These are phyloP conservation scores for Zaprionus nigranus DNA, from an alignment of 1,140 invertebrate species.

Conservation along the genomic window DNA sequence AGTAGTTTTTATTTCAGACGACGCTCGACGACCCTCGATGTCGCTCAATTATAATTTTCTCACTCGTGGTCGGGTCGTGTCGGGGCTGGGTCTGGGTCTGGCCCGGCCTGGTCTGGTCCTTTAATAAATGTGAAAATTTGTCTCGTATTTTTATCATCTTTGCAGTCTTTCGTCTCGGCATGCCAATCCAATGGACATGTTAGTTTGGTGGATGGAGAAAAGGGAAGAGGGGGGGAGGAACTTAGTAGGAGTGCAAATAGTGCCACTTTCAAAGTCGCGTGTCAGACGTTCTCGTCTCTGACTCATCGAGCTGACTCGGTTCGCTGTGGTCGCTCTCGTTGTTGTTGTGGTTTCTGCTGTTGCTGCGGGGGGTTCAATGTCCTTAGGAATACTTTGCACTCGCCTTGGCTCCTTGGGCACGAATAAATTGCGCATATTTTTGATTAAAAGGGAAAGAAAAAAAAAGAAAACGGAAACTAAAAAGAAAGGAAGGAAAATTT, in stretches of 20 bases:
- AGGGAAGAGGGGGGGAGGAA: not conserved
- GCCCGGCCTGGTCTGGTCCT: constrained; percentile 15
- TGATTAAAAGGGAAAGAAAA: constrained; percentile 38
- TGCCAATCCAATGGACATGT: constrained; percentile 48
- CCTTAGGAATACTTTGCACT: constrained; percentile 35
- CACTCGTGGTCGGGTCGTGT: constrained; percentile 16
- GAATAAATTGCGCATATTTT: constrained; percentile 53
- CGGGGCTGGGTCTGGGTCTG: too few relatives aligned
- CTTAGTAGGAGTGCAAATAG: constrained; percentile 15
- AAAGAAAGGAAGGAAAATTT: constrained; percentile 7
- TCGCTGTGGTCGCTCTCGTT: not conserved
- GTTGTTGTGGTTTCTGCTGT: not conserved
- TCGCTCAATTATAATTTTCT: constrained; percentile 55
- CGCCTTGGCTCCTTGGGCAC: constrained; percentile 23
- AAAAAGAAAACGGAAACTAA: too few relatives aligned
- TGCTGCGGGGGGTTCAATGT: constrained; percentile 41
- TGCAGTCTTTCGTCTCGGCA: constrained; percentile 19
- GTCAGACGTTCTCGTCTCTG: constrained; percentile 22
- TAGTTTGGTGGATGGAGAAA: not conserved
- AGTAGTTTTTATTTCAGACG: constrained; percentile 44
- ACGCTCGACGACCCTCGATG: constrained; percentile 25
- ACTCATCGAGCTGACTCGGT: constrained; percentile 33
- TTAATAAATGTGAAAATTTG: constrained; percentile 53
- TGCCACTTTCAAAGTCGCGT: constrained; percentile 46
- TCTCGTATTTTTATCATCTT: constrained; percentile 19